Conservation (phyloP, 1,140 invertebrate genomes). For the Hesperophylax magnus region DNA sequence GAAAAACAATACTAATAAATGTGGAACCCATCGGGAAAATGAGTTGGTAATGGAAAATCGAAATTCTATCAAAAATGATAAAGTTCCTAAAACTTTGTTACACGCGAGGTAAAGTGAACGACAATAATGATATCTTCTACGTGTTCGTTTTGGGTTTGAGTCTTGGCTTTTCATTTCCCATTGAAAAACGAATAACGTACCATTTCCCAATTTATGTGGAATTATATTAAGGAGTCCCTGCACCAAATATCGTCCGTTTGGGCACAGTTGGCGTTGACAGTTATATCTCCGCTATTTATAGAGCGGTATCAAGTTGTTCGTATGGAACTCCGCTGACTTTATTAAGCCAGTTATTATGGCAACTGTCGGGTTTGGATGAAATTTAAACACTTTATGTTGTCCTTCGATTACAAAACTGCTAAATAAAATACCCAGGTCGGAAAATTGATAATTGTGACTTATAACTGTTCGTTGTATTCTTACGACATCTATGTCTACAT, state of each 20-base stretch:
- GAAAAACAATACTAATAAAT: not conserved
- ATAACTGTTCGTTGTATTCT: no score
- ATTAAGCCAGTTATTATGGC: no score
- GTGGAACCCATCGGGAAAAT: not conserved
- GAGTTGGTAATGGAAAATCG: not conserved
- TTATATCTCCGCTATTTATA: not conserved
- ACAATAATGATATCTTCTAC: not conserved
- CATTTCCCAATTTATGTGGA: not conserved
- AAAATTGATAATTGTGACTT: no score
- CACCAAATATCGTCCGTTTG: not conserved
- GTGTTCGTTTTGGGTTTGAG: not conserved
- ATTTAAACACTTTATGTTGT: no score
- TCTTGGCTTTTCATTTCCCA: not conserved
- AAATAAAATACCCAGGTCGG: no score
- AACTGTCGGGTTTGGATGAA: no score
- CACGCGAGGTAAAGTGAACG: not conserved
- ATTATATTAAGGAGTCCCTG: not conserved
- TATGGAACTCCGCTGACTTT: no score
- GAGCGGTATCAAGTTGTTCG: no score
- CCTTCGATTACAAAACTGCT: no score
- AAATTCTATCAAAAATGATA: not conserved
- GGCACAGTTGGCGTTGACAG: conserved; percentile 15
- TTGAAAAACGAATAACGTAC: conserved; percentile 2
- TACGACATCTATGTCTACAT: no score
- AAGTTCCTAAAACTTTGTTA: not conserved